Evolutionary conservation across 2,113 vertebrate genomes (phyloP), one percentile per base, ranked within the genome.

Genomic region (Peromyscus californicus): DNA sequence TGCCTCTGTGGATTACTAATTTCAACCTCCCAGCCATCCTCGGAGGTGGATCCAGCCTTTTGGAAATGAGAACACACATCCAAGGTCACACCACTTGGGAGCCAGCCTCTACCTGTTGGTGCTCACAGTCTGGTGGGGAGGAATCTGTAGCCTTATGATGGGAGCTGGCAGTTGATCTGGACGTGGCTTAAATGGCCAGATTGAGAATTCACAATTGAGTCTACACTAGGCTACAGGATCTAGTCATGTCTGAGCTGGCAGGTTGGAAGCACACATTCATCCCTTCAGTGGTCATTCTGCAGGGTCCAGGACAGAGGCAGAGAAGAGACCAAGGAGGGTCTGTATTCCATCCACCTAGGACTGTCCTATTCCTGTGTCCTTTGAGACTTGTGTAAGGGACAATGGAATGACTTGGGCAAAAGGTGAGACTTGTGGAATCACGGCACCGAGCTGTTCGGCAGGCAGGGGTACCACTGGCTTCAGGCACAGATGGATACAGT

Each of bases 401-500:
- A 87, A 42, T 22, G 39, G 15, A 22, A 4, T 22, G 42, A 22
- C 8, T 17, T 6, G 69, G 33, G 21, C 83, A 16, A 51, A 90
- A 45, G 51, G 57, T 39, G 29, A 65, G 11, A 42, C 76, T 74
- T 76, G 67, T 45, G 42, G 63, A 29, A 72, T 96, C 42, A 1
- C 19, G n/a, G 70, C 1, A 19, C 21, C 33, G 15, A 88, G 12
- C 24, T 7, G 2, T 26, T 21, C 6, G 6, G 54, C n/a, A 22
- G 15, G 54, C 84, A 48, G 31, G 33, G 19, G 5, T 13, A 12
- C 6, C 6, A 1, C 42, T n/a, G 33, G 79, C 84, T 84, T 93
- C 69, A 91, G 94, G 93, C 33, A 59, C 69, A 59, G 11, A 36
- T 65, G 88, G 88, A 79, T 88, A 80, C 69, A 85, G 75, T 59